Evolutionary conservation across 2,113 vertebrate genomes (phyloP), one percentile per base, ranked within the genome.

Genomic region (Semicossyphus pulcher): DNA sequence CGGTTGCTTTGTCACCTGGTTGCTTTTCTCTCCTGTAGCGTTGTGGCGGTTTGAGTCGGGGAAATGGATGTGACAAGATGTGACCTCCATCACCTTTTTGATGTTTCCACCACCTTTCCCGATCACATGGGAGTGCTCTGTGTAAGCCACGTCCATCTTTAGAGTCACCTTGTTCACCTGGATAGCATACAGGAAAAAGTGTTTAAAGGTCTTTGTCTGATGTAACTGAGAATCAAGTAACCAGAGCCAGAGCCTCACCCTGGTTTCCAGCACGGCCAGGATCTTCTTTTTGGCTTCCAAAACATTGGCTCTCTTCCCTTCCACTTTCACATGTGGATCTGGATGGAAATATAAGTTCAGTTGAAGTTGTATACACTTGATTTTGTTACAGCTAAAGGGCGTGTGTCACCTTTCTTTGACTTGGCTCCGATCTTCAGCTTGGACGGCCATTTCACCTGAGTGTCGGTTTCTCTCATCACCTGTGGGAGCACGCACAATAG

Each of bases 381-480:
- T 10, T 9, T 1, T 32, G 7, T 64, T 2, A 6, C 18, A 29
- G 16, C 29, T 11, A 37, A 64, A 18, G 14, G 21, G 2, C 5
- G 67, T 59, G 31, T 31, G 58, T 72, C 73, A 94, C 94, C 94
- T 94, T 95, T 95, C 86, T 94, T 95, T 69, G 94, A 95, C 70
- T 95, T 95, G 57, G 94, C 94, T 41, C 94, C 94, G 31, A 95
- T 94, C 83, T 95, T 95, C 73, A 95, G 87, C 67, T 95, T 95
- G 67, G 94, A 95, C 1, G 94, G 94, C 94, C 94, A 95, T 91
- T 94, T 95, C 90, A 95, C 94, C 92, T 93, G 90, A 48, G 94
- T 95, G 89, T 91, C 70, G 41, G 93, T 95, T 87, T 95, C 93
- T 72, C 63, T 90, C 93, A 95, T 95, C 86, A 95, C 93, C 94